Evolutionary conservation across 2,888 invertebrate genomes (phyloP).

Genomic region (Stratiomys singularior): DNA sequence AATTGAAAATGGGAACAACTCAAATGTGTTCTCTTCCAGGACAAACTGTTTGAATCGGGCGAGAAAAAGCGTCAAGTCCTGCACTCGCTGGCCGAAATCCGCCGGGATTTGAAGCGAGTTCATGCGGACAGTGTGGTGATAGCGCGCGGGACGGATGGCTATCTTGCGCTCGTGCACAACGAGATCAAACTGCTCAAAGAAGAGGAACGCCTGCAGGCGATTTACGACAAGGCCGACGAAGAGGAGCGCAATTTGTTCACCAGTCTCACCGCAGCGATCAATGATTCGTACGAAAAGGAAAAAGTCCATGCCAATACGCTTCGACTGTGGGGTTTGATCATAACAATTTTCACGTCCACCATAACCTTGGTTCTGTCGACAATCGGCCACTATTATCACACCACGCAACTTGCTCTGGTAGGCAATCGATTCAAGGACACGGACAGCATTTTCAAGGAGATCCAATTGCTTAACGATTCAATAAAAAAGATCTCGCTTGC

Average conservation of each 20-base stretch:
- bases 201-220: slow-evolving; percentile 71
- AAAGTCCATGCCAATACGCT: slow-evolving; percentile 82
- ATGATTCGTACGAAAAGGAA: slow-evolving; percentile 86
- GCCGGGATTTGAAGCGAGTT: slow-evolving; percentile 45
- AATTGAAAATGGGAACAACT: background rate
- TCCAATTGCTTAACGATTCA: background rate
- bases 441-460: background rate
- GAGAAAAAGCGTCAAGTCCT: slow-evolving; percentile 46
- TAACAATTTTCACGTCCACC: slow-evolving; percentile 42
- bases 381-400: slow-evolving; percentile 47
- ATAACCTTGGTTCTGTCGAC: slow-evolving; percentile 44
- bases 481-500: background rate
- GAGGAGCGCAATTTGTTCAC: slow-evolving; percentile 81
- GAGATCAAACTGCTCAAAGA: slow-evolving; percentile 56
- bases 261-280: slow-evolving; percentile 77
- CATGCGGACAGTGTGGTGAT: slow-evolving; percentile 42
- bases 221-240: slow-evolving; percentile 75
- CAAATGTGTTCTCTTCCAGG: slow-evolving; percentile 13
- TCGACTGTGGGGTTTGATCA: slow-evolving; percentile 46
- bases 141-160: slow-evolving; percentile 44
- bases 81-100: slow-evolving; percentile 23
- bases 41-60: slow-evolving; percentile 45
- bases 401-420: slow-evolving; percentile 17
- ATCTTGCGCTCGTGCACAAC: slow-evolving; percentile 38
- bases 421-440: slow-evolving; percentile 23